A percentile compares a stretch with the other conserved stretches of the same genome.
Evolutionary conservation across 37 sponge, comb jelly and placozoan genomes (phyloP).

Genomic region (Halisarca cf. caerulea): DNA sequence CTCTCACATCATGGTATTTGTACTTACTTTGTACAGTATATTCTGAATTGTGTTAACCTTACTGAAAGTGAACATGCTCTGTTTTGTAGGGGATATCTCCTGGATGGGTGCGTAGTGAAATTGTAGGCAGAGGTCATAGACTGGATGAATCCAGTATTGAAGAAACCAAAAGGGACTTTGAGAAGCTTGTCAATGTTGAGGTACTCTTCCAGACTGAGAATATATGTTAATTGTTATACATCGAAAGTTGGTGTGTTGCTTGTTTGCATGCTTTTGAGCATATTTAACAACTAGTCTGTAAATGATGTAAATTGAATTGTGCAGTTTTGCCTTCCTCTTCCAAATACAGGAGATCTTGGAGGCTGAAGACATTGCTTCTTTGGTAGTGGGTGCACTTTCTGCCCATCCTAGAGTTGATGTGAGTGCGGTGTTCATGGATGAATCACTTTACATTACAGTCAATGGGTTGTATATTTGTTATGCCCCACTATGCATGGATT

Average conservation of each 20-base stretch:
- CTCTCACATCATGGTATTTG: too few species aligned
- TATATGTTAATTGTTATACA: too few species aligned
- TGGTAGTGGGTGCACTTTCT: constrained; percentile 63
- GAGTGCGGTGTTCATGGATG: not conserved
- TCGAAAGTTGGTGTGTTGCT: too few species aligned
- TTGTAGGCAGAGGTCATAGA: constrained; percentile 40
- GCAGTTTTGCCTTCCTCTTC: too few species aligned
- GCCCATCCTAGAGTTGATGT: constrained; percentile 69
- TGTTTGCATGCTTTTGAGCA: constrained; percentile 44
- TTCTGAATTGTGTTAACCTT: too few species aligned
- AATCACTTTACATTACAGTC: too few species aligned
- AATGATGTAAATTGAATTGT: constrained; percentile 60
- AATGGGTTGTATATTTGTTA: too few species aligned
- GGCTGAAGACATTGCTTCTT: constrained; percentile 63
- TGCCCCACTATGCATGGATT: too few species aligned
- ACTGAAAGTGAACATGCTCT: too few species aligned
- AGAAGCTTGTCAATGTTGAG: constrained; percentile 4
- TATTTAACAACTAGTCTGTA: constrained; percentile 54
- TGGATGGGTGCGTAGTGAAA: constrained; percentile 73
- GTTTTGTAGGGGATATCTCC: constrained; percentile 76
- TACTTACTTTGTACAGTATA: too few species aligned
- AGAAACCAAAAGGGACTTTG: constrained; percentile 39
- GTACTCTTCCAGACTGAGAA: too few species aligned
- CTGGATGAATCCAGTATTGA: constrained; percentile 40
- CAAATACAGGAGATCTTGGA: constrained; percentile 41